phyloP scores from a whole-genome alignment of 2,888 invertebrate species.

The Rhingia campestris region DNA sequence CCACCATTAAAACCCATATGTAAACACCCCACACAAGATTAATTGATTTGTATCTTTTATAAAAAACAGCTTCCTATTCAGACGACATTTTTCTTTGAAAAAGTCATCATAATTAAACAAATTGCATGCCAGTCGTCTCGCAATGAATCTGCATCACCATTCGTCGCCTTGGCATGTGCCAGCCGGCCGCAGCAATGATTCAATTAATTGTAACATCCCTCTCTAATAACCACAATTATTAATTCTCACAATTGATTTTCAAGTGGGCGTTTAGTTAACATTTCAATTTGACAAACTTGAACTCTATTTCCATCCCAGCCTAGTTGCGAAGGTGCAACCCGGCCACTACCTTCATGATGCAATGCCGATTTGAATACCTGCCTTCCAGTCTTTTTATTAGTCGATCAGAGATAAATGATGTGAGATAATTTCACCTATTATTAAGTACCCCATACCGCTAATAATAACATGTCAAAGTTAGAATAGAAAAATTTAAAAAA shows the following conservation, averaged over 20 bases:
- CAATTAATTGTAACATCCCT: slow-evolving; percentile 64
- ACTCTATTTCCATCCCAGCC: slow-evolving; percentile 1
- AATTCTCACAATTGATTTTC: slow-evolving; percentile 59
- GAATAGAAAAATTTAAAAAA: slow-evolving; percentile 8
- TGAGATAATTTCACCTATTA: slow-evolving; percentile 61
- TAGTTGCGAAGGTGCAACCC: slow-evolving; percentile 23
- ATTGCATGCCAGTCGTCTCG: slow-evolving; percentile 48
- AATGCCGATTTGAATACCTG: slow-evolving; percentile 55
- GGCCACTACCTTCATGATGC: slow-evolving; percentile 30
- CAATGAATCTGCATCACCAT: slow-evolving; percentile 58
- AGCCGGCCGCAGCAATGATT: slow-evolving; percentile 40
- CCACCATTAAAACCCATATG: too few relatives aligned
- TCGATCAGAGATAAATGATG: slow-evolving; percentile 63
- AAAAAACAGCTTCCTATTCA: slow-evolving; percentile 1
- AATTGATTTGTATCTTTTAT: slow-evolving; percentile 45
- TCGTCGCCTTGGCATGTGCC: slow-evolving; percentile 41
- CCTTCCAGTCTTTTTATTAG: slow-evolving; percentile 25
- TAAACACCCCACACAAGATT: slow-evolving; percentile 19
- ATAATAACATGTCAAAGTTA: slow-evolving; percentile 59
- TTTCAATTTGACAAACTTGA: slow-evolving; percentile 56
- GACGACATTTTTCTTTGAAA: slow-evolving; percentile 56
- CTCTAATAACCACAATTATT: slow-evolving; percentile 56
- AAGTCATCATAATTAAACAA: slow-evolving; percentile 66
- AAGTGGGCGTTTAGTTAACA: slow-evolving; percentile 56
- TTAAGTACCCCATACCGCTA: slow-evolving; percentile 60